These are phyloP conservation scores for Rhagoletis pomonella DNA, from an alignment of 1,140 invertebrate genomes.

Conservation along the genomic window DNA sequence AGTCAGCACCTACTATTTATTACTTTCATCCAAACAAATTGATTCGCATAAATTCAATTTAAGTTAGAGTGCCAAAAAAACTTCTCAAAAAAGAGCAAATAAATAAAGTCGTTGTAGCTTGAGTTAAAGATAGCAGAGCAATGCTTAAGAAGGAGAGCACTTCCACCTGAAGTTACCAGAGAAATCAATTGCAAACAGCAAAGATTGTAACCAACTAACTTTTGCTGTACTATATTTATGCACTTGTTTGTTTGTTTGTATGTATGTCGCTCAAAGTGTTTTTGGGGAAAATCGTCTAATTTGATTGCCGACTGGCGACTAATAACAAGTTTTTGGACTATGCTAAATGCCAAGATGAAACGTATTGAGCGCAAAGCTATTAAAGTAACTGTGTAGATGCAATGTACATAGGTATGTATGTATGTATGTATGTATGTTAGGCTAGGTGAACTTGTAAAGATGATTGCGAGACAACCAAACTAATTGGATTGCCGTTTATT, in stretches of 20 bases:
- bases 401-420: not conserved
- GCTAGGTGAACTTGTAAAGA: not conserved
- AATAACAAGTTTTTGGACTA: constrained; percentile 20
- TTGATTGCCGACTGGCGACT: constrained; percentile 44
- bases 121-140: not conserved
- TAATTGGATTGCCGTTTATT: constrained; percentile 50
- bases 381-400: not conserved
- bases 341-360: constrained; percentile 26
- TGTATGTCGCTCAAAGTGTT: constrained; percentile 10
- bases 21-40: too few species aligned
- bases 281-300: constrained; percentile 40
- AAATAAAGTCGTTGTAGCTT: not conserved
- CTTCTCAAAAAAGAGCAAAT: too few species aligned
- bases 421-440: not conserved
- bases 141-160: not conserved
- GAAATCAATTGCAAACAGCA: constrained; percentile 4
- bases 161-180: not conserved
- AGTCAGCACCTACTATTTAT: too few species aligned
- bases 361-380: constrained; percentile 18
- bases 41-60: too few species aligned
- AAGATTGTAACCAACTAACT: not conserved
- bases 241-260: not conserved
- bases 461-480: constrained; percentile 46
- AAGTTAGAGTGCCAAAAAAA: too few species aligned
- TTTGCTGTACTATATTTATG: not conserved